These are phyloP conservation scores for Theonella swinhoei DNA, from an alignment of 37 sponge, comb jelly and placozoan genomes.

Conservation along the genomic window DNA sequence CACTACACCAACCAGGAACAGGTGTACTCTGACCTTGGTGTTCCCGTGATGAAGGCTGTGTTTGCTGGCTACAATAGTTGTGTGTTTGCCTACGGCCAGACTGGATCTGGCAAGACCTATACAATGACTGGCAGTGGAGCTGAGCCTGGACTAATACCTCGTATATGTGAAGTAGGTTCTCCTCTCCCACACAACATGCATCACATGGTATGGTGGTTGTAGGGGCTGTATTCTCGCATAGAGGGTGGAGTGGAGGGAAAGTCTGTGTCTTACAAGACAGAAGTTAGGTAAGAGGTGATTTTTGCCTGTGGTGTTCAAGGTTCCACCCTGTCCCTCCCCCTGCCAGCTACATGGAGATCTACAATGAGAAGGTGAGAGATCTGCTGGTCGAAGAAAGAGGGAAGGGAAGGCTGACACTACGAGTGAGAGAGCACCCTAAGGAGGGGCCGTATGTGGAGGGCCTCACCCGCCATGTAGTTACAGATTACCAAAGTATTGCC, in stretches of 20 bases:
- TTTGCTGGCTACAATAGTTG: constrained; percentile 90
- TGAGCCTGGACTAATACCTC: constrained; percentile 70
- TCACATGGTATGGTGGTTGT: neutral
- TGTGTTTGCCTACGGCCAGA: constrained; percentile 94
- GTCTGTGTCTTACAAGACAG: constrained; percentile 74
- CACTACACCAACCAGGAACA: constrained; percentile 66
- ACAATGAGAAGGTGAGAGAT: constrained; percentile 90
- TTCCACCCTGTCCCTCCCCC: no score
- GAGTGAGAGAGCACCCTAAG: constrained; percentile 88
- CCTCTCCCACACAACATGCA: neutral
- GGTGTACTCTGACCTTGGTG: constrained; percentile 75
- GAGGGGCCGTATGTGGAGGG: constrained; percentile 93
- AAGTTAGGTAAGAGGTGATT: constrained; percentile 86
- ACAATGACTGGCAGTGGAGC: constrained; percentile 88
- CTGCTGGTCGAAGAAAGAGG: constrained; percentile 25
- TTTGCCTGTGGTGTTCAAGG: no score
- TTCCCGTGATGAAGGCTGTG: constrained; percentile 64
- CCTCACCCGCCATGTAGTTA: constrained; percentile 74
- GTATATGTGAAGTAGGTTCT: constrained; percentile 77
- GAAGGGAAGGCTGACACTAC: constrained; percentile 37
- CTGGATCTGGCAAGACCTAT: constrained; percentile 91
- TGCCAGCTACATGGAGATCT: constrained; percentile 87
- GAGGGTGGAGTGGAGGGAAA: neutral
- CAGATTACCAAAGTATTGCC: constrained; percentile 72
- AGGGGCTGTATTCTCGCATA: constrained; percentile 60